Percentiles rank a stretch among this genome's conserved stretches.
Evolutionary conservation across 2,888 invertebrate genomes (phyloP).

Genomic region (Sisyra terminalis): DNA sequence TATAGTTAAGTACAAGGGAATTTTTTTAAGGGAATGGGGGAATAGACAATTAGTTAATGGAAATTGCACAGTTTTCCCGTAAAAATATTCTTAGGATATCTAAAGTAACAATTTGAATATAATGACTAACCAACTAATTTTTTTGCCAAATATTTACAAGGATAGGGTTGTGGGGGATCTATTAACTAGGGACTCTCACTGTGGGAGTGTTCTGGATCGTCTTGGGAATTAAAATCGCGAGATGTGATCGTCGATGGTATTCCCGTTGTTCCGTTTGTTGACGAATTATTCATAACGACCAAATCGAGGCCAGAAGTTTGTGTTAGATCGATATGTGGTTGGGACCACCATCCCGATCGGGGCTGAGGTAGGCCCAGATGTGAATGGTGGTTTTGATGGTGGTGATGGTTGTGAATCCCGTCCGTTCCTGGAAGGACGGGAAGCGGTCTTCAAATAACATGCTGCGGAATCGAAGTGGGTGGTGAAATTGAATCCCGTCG

Average conservation of each 20-base stretch:
- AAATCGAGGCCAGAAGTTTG: neutral
- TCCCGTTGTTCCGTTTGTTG: neutral
- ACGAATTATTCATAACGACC: neutral
- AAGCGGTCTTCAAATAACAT: slow-evolving; percentile 51
- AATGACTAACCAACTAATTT: too few relatives aligned
- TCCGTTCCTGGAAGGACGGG: slow-evolving; percentile 61
- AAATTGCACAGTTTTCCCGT: too few relatives aligned
- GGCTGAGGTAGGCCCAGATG: neutral
- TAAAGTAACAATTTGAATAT: too few relatives aligned
- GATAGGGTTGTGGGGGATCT: too few relatives aligned
- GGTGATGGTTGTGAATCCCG: slow-evolving; percentile 12
- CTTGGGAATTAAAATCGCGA: too few relatives aligned
- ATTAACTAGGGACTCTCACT: too few relatives aligned
- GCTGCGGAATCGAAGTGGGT: neutral
- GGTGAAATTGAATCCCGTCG: neutral
- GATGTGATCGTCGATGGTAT: neutral
- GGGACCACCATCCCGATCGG: slow-evolving; percentile 1
- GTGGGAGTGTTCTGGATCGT: too few relatives aligned
- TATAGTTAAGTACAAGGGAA: too few relatives aligned
- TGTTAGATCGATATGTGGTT: neutral
- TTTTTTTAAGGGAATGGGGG: too few relatives aligned
- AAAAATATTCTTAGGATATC: too few relatives aligned
- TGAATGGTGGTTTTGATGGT: neutral
- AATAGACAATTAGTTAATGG: too few relatives aligned
- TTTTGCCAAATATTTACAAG: too few relatives aligned